Percentiles rank a stretch among this genome's conserved stretches.
Conservation (phyloP, 2,797 vertebrate genomes). For the Gambusia yucatana region DNA sequence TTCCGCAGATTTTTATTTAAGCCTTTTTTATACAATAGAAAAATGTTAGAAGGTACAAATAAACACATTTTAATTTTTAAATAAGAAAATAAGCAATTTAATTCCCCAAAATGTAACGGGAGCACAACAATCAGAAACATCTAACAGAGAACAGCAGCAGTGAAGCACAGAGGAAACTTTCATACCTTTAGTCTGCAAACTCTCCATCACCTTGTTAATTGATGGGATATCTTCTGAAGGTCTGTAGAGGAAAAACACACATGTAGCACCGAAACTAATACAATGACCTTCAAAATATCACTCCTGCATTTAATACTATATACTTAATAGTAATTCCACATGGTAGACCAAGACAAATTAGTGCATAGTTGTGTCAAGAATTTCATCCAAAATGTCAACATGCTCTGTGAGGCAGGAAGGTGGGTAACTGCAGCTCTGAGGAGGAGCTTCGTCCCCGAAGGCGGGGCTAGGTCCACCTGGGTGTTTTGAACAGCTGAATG, state of each 20-base stretch:
- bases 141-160: not conserved
- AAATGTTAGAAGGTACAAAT: no score
- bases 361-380: not conserved
- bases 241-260: conserved; percentile 34
- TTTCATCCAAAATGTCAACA: no score
- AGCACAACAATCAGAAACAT: not conserved
- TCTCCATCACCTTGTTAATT: conserved; percentile 29
- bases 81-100: no score
- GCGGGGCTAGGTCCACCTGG: no score
- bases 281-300: not conserved
- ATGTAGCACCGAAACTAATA: not conserved
- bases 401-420: no score
- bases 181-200: conserved; percentile 56
- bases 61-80: no score
- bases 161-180: not conserved
- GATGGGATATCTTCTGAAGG: conserved; percentile 23
- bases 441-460: no score
- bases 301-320: not conserved
- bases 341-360: not conserved
- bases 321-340: not conserved
- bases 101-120: no score
- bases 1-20: no score
- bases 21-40: no score
- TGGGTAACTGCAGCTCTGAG: no score
- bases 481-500: no score